Evolutionary conservation across 1,140 invertebrate genomes (phyloP).

Genomic region (Vanessa atalanta): DNA sequence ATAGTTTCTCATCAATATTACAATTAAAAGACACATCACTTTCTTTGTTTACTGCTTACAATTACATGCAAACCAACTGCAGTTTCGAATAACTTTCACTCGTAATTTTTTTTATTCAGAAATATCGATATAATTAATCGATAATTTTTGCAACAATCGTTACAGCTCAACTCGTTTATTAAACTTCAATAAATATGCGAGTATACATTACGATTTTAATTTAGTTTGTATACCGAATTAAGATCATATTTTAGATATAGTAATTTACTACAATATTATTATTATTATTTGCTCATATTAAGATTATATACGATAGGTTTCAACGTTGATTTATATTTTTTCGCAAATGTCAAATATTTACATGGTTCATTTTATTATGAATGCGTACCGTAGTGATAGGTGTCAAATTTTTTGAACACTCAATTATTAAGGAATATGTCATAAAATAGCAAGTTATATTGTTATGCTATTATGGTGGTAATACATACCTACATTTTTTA

Average conservation of each 20-base stretch:
- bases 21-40: not conserved
- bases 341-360: too few species aligned
- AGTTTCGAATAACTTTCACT: constrained; percentile 17
- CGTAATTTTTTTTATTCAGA: not conserved
- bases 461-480: too few species aligned
- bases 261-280: constrained; percentile 21
- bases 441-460: too few species aligned
- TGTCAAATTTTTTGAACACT: too few species aligned
- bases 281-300: too few species aligned
- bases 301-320: too few species aligned
- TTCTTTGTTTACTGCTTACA: constrained; percentile 19
- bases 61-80: constrained; percentile 23
- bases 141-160: not conserved
- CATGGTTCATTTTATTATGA: too few species aligned
- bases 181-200: not conserved
- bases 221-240: not conserved
- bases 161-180: not conserved
- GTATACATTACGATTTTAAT: not conserved
- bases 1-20: not conserved
- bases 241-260: not conserved
- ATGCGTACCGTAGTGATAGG: too few species aligned
- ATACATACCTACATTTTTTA: too few species aligned
- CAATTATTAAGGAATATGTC: too few species aligned
- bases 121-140: constrained; percentile 4
- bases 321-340: too few species aligned